These are phyloP conservation scores for Anoplius nigerrimus DNA, from an alignment of 2,888 invertebrate species.

Conservation along the genomic window DNA sequence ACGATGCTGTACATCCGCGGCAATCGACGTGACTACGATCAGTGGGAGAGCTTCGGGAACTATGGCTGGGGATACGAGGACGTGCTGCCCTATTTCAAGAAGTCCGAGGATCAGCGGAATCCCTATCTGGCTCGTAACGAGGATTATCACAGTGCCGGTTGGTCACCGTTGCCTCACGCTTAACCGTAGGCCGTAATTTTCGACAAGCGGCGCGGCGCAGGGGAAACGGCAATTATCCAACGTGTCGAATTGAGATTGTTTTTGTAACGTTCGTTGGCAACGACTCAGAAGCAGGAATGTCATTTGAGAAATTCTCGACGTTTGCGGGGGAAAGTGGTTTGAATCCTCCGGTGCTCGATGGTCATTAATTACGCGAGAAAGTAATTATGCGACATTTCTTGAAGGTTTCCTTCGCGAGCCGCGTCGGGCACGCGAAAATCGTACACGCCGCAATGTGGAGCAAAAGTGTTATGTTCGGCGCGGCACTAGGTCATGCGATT, in stretches of 20 bases:
- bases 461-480: no score
- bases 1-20: constrained; percentile 95
- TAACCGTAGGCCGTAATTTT: no score
- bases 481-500: no score
- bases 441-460: no score
- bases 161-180: constrained; percentile 10
- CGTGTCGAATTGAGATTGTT: no score
- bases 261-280: background rate
- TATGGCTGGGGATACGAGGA: constrained; percentile 92
- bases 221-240: no score
- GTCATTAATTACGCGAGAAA: background rate
- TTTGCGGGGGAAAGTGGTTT: no score
- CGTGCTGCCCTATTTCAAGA: constrained; percentile 88
- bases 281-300: background rate
- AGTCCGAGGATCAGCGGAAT: constrained; percentile 91
- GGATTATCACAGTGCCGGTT: constrained; percentile 84
- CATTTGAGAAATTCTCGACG: background rate
- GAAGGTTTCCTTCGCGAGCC: no score
- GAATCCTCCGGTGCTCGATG: no score
- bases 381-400: no score
- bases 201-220: no score
- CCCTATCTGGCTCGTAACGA: constrained; percentile 88
- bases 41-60: constrained; percentile 91
- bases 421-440: no score
- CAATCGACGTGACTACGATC: constrained; percentile 89